Evolutionary conservation across 1,140 invertebrate species (phyloP), one percentile per base, ranked within the genome.

Genomic region (Tetramorium simillimum): DNA sequence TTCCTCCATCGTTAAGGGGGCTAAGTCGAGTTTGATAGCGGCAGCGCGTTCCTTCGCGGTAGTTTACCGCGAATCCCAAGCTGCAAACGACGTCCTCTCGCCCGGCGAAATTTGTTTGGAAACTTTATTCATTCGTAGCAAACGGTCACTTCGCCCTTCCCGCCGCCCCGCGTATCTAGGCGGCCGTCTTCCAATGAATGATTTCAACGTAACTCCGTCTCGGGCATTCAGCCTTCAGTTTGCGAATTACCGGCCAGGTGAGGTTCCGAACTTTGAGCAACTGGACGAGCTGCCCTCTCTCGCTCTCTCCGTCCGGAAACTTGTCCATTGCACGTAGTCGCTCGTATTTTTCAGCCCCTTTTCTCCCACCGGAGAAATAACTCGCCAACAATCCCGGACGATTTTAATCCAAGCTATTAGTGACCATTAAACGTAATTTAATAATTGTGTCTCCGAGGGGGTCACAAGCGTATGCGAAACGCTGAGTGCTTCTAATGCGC

Each of bases 41-140:
- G 33, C 72, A 69, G 40, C 37, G 72, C 58, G 58, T 77, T 28
- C 43, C 56, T 77, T 21, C 24, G 80, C 51, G 51, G 24, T 60
- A 82, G 51, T 82, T 60, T 82, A 65, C 58, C 73, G 21, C 81
- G 53, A 76, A 85, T 65, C 73, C 58, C 58, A 28, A 24, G 28
- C 73, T 85, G 73, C 82, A 77, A 85, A 78, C 82, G 72, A 85
- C 73, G 24, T 78, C 49, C 46, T 33, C 60, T 67, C 46, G 33
- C 49, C 28, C 12, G 62, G 16, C 49, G 72, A 78, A 85, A 85
- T 77, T 85, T 77, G 82, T 85, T 78, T 85, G 58, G 73, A 78
- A 85, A 85, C 73, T 85, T 78, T 85, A 85, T 85, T 85, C 73
- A 67, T 85, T 56, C 73, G 10, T 76, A 76, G 73, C 80, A 60